Percentiles rank a stretch among this genome's conserved stretches.
These are phyloP conservation scores for Drosophila melanosoma DNA, from an alignment of 2,888 invertebrate species.

Conservation along the genomic window DNA sequence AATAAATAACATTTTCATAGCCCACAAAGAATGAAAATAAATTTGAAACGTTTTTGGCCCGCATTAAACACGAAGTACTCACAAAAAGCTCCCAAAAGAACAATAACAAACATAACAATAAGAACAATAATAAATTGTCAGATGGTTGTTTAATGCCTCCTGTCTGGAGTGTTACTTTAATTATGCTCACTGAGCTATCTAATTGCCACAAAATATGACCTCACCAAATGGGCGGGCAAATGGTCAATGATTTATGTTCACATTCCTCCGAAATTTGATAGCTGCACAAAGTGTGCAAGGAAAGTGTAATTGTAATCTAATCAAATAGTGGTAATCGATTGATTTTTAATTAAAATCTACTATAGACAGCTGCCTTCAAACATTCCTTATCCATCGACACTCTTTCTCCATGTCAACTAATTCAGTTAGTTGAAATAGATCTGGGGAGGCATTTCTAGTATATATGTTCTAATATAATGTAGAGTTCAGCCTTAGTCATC, in stretches of 20 bases:
- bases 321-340: slow-evolving; percentile 23
- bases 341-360: slow-evolving; percentile 45
- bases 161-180: slow-evolving; percentile 33
- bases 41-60: slow-evolving; percentile 24
- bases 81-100: slow-evolving; percentile 51
- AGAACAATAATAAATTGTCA: slow-evolving; percentile 39
- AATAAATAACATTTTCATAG: slow-evolving; percentile 50
- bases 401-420: background rate
- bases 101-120: slow-evolving; percentile 40
- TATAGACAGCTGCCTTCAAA: background rate
- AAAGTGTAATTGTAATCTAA: slow-evolving; percentile 11
- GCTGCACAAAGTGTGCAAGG: slow-evolving; percentile 10
- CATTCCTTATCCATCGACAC: background rate
- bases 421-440: background rate
- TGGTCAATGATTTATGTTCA: slow-evolving; percentile 42
- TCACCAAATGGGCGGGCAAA: slow-evolving; percentile 8
- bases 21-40: slow-evolving; percentile 32
- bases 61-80: slow-evolving; percentile 39
- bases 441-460: background rate
- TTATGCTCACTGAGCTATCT: slow-evolving; percentile 44
- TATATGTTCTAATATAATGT: background rate
- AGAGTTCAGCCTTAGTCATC: background rate
- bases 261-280: slow-evolving; percentile 3
- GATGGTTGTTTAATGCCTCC: slow-evolving; percentile 22
- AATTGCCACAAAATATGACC: slow-evolving; percentile 63